phyloP scores from a whole-genome alignment of 2,797 vertebrate species.

The Cheirogaleus major region DNA sequence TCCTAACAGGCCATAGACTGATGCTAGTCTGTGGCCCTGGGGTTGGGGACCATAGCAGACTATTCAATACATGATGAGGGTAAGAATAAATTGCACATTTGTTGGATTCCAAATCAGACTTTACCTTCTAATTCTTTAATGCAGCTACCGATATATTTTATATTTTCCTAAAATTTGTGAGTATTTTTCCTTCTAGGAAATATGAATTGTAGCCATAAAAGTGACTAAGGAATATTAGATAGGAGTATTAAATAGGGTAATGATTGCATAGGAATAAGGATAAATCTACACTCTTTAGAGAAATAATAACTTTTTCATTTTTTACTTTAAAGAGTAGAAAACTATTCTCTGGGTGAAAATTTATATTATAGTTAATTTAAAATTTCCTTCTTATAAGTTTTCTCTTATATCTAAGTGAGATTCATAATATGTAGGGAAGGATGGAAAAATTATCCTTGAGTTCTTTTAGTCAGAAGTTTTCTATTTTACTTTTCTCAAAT shows the following conservation, averaged over 20 bases:
- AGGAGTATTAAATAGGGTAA: neutral
- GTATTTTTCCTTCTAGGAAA: neutral
- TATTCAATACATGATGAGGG: neutral
- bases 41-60: neutral
- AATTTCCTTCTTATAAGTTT: neutral
- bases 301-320: neutral
- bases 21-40: no score
- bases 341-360: neutral
- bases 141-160: neutral
- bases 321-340: neutral
- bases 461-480: conserved; percentile 21
- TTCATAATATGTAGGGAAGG: neutral
- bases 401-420: neutral
- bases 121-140: neutral
- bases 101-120: neutral
- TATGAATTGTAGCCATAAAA: neutral
- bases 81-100: neutral
- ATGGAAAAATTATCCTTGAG: neutral
- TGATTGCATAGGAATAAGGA: neutral
- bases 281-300: neutral
- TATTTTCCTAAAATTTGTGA: neutral
- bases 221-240: neutral
- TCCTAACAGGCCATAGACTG: no score
- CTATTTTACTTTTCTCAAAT: neutral
- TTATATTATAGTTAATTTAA: conserved; percentile 18